These are phyloP conservation scores for Nycteola revayana DNA, from an alignment of 2,888 invertebrate genomes.

Conservation along the genomic window DNA sequence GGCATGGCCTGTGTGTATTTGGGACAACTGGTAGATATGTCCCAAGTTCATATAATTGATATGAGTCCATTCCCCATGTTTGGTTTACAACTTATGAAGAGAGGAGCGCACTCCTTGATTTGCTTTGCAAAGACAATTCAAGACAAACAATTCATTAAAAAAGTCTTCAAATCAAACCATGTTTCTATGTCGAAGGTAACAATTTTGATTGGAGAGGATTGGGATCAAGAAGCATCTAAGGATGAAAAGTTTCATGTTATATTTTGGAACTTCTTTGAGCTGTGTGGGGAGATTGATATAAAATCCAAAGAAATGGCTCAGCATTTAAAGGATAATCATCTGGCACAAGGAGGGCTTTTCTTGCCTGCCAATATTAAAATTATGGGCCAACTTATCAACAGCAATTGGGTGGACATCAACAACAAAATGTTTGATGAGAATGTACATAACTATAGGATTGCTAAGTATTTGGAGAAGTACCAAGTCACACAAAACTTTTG, in stretches of 20 bases:
- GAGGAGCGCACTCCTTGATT: conserved; percentile 66
- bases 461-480: conserved; percentile 81
- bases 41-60: conserved; percentile 74
- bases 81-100: conserved; percentile 81
- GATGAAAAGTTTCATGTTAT: conserved; percentile 75
- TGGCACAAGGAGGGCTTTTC: conserved; percentile 67
- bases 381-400: conserved; percentile 81
- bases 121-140: conserved; percentile 60
- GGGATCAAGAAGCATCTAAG: conserved; percentile 44
- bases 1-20: conserved; percentile 59
- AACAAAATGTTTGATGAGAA: conserved; percentile 82
- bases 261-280: conserved; percentile 77
- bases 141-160: conserved; percentile 65
- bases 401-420: conserved; percentile 81
- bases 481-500: conserved; percentile 81
- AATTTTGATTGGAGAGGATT: conserved; percentile 56
- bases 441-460: conserved; percentile 77
- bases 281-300: conserved; percentile 81
- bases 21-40: conserved; percentile 57
- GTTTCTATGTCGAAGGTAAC: conserved; percentile 57
- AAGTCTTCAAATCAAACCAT: conserved; percentile 64
- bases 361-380: conserved; percentile 79
- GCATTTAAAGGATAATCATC: conserved; percentile 49
- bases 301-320: conserved; percentile 45
- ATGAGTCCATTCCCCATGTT: conserved; percentile 84